Conservation (phyloP, 2,888 invertebrate genomes). For the Abscondita cerata region DNA sequence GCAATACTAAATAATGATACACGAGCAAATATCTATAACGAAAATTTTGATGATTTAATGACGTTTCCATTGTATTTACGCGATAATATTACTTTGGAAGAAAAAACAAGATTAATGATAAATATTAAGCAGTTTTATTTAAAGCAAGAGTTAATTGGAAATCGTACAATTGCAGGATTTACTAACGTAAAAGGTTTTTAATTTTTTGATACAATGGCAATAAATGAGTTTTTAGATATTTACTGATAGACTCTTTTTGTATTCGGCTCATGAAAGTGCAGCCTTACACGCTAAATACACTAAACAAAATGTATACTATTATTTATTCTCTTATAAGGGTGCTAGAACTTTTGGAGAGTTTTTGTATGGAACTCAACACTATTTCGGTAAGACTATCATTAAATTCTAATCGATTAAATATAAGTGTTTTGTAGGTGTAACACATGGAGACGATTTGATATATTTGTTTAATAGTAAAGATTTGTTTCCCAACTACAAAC, state of each 20-base stretch:
- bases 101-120: too few relatives aligned
- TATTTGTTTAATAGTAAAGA: conserved; percentile 55
- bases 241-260: not conserved
- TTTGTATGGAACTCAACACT: not conserved
- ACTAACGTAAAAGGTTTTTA: too few relatives aligned
- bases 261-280: not conserved
- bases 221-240: conserved; percentile 3
- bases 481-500: conserved; percentile 65
- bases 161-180: too few relatives aligned
- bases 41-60: too few relatives aligned
- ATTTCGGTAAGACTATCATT: not conserved
- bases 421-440: not conserved
- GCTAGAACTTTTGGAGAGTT: not conserved
- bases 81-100: too few relatives aligned
- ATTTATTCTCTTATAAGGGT: not conserved
- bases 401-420: too few relatives aligned
- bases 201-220: not conserved
- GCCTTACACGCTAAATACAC: not conserved
- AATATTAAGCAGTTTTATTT: too few relatives aligned
- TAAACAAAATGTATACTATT: conserved; percentile 1
- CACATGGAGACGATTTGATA: not conserved
- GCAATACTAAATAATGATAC: not conserved
- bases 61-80: too few relatives aligned
- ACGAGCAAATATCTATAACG: too few relatives aligned
- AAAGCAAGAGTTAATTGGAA: too few relatives aligned